Conservation (phyloP, 2,113 vertebrate species). For the Ranitomeya variabilis region DNA sequence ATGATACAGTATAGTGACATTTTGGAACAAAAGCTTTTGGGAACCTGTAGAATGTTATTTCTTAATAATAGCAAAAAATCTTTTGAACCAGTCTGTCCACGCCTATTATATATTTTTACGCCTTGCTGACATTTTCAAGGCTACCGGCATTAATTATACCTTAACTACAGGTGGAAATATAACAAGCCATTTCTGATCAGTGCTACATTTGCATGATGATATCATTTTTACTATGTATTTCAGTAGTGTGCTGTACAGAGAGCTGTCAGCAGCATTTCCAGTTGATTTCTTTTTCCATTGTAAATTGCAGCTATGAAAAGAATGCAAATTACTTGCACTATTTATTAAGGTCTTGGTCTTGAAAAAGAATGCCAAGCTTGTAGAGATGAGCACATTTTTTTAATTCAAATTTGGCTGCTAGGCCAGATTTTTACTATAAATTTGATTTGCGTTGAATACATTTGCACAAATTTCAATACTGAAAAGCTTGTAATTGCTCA, state of each 20-base stretch:
- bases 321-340: not conserved
- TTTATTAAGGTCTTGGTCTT: not conserved
- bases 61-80: not conserved
- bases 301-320: not conserved
- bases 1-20: slow-evolving; percentile 1
- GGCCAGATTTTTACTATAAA: no score
- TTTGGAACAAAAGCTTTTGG: slow-evolving; percentile 4
- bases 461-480: no score
- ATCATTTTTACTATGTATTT: not conserved
- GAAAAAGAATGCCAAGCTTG: not conserved
- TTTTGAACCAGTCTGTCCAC: not conserved
- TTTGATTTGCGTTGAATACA: no score
- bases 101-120: not conserved
- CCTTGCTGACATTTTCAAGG: slow-evolving; percentile 7
- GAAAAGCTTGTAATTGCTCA: no score
- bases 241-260: not conserved
- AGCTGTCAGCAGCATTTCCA: not conserved
- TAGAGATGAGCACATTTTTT: not conserved
- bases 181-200: not conserved
- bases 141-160: not conserved
- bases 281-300: not conserved
- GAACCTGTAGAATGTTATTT: not conserved
- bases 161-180: not conserved
- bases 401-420: no score
- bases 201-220: not conserved